phyloP scores from a whole-genome alignment of 2,113 vertebrate species.

The Echinops telfairi region DNA sequence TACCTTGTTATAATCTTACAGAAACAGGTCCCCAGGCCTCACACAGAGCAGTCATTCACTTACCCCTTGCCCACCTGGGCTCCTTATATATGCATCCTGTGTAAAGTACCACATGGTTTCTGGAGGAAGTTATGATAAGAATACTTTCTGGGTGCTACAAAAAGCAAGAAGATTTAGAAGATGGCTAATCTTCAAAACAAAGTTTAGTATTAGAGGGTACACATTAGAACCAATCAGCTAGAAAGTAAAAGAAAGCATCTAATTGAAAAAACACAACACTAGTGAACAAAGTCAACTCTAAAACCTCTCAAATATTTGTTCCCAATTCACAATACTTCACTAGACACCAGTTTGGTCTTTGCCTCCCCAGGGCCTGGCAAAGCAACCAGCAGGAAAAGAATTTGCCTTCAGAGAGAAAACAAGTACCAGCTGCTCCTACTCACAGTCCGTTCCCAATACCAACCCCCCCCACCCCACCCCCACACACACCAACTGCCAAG shows the following conservation, averaged over 20 bases:
- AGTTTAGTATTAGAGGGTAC: background rate
- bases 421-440: background rate
- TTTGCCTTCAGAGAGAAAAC: background rate
- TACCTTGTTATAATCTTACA: too few species aligned
- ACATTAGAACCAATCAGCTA: conserved; percentile 44
- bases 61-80: too few species aligned
- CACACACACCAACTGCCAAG: background rate
- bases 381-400: background rate
- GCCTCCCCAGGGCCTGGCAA: background rate
- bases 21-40: background rate
- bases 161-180: conserved; percentile 58
- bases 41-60: too few species aligned
- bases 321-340: conserved; percentile 25
- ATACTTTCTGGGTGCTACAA: background rate
- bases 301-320: conserved; percentile 4
- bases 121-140: conserved; percentile 36
- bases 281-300: conserved; percentile 34
- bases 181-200: conserved; percentile 52
- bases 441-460: too few species aligned
- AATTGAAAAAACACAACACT: conserved; percentile 34
- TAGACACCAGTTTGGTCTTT: background rate
- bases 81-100: too few species aligned
- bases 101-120: too few species aligned
- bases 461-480: background rate
- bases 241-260: conserved; percentile 35